These are phyloP conservation scores for Neodiprion virginianus DNA, from an alignment of 1,140 invertebrate species.

Conservation along the genomic window DNA sequence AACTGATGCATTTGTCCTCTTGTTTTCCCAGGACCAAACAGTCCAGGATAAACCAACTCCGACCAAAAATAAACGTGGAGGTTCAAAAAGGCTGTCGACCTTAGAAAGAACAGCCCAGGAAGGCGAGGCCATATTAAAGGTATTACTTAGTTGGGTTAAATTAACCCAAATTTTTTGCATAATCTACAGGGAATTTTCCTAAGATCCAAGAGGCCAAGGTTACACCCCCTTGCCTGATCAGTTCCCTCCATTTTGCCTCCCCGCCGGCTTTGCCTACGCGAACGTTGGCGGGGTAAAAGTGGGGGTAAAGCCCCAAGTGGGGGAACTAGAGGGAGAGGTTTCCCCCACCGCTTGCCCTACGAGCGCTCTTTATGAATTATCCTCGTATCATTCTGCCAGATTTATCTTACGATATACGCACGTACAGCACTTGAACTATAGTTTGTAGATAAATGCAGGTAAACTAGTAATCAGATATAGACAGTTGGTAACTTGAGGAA, in stretches of 20 bases:
- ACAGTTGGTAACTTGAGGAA: too few species aligned
- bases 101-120: slow-evolving; percentile 60
- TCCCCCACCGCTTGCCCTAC: not conserved
- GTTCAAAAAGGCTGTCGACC: slow-evolving; percentile 59
- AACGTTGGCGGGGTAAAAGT: slow-evolving; percentile 26
- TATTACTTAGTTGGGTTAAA: slow-evolving; percentile 24
- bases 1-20: not conserved
- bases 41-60: slow-evolving; percentile 53
- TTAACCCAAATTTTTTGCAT: slow-evolving; percentile 2
- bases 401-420: not conserved
- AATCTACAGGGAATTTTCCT: not conserved
- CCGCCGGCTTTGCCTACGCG: slow-evolving; percentile 34
- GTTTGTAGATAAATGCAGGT: too few species aligned
- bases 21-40: slow-evolving; percentile 51
- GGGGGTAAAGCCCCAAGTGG: not conserved
- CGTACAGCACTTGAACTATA: too few species aligned
- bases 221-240: slow-evolving; percentile 29
- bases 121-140: slow-evolving; percentile 61
- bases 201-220: slow-evolving; percentile 21
- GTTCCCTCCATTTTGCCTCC: slow-evolving; percentile 38
- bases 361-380: not conserved
- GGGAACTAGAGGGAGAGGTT: not conserved
- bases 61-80: slow-evolving; percentile 55
- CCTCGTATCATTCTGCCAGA: not conserved
- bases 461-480: too few species aligned